A percentile compares a stretch with the other conserved stretches of the same genome.
These are phyloP conservation scores for Lasioglossum marginatum DNA, from an alignment of 2,888 invertebrate genomes.

Conservation along the genomic window DNA sequence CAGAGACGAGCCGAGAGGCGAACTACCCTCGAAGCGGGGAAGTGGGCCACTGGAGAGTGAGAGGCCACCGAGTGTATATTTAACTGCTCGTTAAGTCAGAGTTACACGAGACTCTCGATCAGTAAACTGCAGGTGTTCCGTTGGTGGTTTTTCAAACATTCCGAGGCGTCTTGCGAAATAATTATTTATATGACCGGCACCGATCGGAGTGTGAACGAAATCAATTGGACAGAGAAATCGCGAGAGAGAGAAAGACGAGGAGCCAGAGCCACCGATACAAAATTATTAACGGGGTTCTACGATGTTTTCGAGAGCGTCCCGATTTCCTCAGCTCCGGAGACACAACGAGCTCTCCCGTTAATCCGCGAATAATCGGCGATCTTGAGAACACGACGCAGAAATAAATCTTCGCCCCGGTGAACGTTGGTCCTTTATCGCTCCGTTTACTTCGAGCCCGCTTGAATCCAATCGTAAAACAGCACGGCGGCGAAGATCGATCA, in stretches of 20 bases:
- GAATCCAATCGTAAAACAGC: slow-evolving; percentile 38
- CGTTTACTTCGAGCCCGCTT: slow-evolving; percentile 34
- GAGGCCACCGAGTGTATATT: slow-evolving; percentile 74
- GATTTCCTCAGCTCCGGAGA: neutral
- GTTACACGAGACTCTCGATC: slow-evolving; percentile 61
- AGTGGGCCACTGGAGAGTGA: slow-evolving; percentile 79
- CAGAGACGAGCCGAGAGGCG: slow-evolving; percentile 38
- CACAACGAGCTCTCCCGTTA: neutral
- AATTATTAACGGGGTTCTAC: neutral
- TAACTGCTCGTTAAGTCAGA: slow-evolving; percentile 74
- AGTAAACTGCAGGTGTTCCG: slow-evolving; percentile 56
- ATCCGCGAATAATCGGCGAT: slow-evolving; percentile 9
- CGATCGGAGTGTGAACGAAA: neutral
- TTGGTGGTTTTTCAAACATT: slow-evolving; percentile 39
- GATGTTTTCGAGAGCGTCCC: neutral
- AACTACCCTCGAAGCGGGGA: slow-evolving; percentile 64
- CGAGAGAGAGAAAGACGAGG: neutral
- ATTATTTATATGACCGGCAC: slow-evolving; percentile 4
- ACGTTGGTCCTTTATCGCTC: slow-evolving; percentile 47
- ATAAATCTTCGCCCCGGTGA: slow-evolving; percentile 28
- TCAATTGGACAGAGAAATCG: neutral
- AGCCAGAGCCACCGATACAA: neutral
- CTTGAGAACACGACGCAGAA: neutral
- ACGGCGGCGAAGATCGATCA: slow-evolving; percentile 57
- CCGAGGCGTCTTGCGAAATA: slow-evolving; percentile 15